Conservation (phyloP, 2,113 vertebrate genomes). For the Hirundichthys speculiger region DNA sequence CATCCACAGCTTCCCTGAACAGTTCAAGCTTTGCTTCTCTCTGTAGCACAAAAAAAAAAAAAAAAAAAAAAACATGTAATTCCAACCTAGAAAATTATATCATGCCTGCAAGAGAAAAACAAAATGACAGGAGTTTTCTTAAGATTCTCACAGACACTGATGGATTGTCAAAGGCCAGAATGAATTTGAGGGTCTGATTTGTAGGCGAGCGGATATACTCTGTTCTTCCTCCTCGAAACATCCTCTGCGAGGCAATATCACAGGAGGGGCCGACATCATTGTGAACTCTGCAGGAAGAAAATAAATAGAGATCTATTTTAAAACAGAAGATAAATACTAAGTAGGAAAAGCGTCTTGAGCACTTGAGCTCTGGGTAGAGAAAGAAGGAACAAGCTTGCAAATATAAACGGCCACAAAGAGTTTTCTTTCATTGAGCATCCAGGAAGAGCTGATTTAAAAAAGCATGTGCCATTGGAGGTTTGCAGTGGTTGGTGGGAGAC, state of each 20-base stretch:
- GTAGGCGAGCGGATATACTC: slow-evolving; percentile 85
- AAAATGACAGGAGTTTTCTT: too few species aligned
- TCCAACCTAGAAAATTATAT: background rate
- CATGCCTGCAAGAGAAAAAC: background rate
- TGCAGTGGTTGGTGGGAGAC: too few species aligned
- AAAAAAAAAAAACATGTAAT: background rate
- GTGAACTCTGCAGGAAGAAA: slow-evolving; percentile 76
- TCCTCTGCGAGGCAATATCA: slow-evolving; percentile 83
- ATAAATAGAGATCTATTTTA: background rate
- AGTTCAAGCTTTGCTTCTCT: slow-evolving; percentile 78
- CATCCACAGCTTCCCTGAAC: slow-evolving; percentile 77
- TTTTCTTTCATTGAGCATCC: too few species aligned
- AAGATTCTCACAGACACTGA: slow-evolving; percentile 70
- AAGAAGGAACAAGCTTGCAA: too few species aligned
- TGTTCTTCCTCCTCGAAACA: slow-evolving; percentile 82
- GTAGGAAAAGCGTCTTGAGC: too few species aligned
- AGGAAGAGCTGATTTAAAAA: too few species aligned
- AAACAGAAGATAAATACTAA: too few species aligned
- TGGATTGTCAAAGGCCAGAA: slow-evolving; percentile 74
- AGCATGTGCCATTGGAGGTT: too few species aligned
- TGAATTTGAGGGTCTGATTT: slow-evolving; percentile 78
- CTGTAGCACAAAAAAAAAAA: slow-evolving; percentile 45
- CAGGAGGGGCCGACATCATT: slow-evolving; percentile 78
- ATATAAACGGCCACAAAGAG: too few species aligned
- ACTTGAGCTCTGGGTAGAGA: too few species aligned